These are phyloP conservation scores for Calcarius lapponicus DNA, from an alignment of 2,797 vertebrate genomes.

Conservation along the genomic window DNA sequence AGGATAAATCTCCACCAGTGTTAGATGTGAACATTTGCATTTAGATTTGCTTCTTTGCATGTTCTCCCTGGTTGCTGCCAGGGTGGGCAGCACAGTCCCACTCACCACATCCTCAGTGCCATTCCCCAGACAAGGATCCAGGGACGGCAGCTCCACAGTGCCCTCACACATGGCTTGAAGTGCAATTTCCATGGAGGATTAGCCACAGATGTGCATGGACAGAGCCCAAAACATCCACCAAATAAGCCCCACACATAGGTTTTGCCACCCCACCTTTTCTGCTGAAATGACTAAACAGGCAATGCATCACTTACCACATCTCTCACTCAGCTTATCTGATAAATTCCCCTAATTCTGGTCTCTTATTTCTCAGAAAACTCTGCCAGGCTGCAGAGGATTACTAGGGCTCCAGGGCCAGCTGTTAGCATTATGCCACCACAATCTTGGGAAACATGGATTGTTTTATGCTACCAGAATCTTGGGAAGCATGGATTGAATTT, in stretches of 20 bases:
- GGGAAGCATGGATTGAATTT: not conserved
- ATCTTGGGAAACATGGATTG: not conserved
- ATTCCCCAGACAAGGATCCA: not conserved
- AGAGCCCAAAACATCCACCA: not conserved
- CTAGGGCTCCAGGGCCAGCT: not conserved
- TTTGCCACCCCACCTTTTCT: not conserved
- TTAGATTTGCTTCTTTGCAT: not conserved
- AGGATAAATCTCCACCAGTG: not conserved
- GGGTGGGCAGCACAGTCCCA: not conserved
- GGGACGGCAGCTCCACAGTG: not conserved
- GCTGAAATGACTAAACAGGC: not conserved
- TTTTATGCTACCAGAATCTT: not conserved
- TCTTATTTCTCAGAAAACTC: not conserved
- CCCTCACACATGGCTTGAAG: not conserved
- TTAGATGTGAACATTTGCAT: not conserved
- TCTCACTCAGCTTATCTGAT: not conserved
- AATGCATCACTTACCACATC: not conserved
- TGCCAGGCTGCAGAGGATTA: not conserved
- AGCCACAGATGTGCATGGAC: not conserved
- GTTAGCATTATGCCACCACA: not conserved
- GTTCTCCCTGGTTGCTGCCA: not conserved
- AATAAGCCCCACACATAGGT: not conserved
- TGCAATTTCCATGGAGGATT: not conserved
- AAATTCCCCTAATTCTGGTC: not conserved
- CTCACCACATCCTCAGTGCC: not conserved